Base-by-base conservation (phyloP, 2,888 invertebrate genomes). In the Chalcis sispes region DNA sequence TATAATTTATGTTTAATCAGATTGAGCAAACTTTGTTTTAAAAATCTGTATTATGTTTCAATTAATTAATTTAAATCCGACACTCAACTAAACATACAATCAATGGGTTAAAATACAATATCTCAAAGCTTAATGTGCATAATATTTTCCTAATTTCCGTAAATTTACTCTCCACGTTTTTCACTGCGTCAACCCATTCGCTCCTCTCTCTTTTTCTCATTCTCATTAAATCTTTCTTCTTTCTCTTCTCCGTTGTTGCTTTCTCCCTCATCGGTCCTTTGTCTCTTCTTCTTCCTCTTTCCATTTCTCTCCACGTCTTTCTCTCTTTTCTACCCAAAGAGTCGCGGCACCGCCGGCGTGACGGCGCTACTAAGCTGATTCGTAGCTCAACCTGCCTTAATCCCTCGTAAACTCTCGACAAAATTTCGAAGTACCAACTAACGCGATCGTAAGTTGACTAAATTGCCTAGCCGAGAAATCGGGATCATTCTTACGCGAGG, bases 321-420 rank as follows among this genome's bases (percentile, higher is more conserved):
- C 67, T 52, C 67, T 46, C 52, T 59, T 78, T 58, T 13, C 15
- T 13, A 42, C 7, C 13, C 8, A 58, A 71, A 54, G 65, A 72
- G 62, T 65, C 27, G 62, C n/a, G 52, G 13, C 18, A 8, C 65
- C 18, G 61, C 46, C 73, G 56, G 72, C 56, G 10, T 69, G 74
- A 67, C 74, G 62, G 29, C 62, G 62, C 75, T 70, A 59, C 77
- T 81, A 81, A 82, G 81, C 83, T 81, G 81, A 83, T 84, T 81
- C 81, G 81, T 80, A 80, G 80, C 76, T 81, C 80, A 78, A 79
- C 67, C 78, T 71, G 73, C 72, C 79, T 82, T 84, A 84, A 84
- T 84, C 83, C 82, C 80, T 77, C 79, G 81, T 81, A 83, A 84
- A 83, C 78, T 83, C 80, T 76, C 77, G 77, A 79, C 79, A 80